These are phyloP conservation scores for Neelides sp. DNA, from an alignment of 1,140 invertebrate genomes.

Conservation along the genomic window DNA sequence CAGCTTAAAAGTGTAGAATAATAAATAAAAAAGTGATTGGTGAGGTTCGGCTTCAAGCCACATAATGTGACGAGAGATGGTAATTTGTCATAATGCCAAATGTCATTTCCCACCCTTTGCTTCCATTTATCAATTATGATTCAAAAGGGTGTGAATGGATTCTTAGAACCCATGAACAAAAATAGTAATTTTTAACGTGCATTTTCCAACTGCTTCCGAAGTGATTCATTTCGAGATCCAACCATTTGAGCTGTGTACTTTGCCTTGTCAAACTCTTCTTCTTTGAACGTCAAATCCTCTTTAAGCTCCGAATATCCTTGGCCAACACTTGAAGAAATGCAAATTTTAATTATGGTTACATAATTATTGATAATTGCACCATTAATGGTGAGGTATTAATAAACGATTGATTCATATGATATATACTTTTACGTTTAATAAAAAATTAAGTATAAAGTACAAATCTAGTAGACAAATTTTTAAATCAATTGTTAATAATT, in stretches of 20 bases:
- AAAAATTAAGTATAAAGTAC: neutral
- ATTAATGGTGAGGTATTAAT: too few relatives aligned
- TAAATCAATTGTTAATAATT: constrained; percentile 2
- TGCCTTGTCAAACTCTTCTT: constrained; percentile 35
- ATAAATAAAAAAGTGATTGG: too few relatives aligned
- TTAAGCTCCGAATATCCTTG: constrained; percentile 40
- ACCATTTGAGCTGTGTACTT: constrained; percentile 28
- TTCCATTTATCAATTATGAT: too few relatives aligned
- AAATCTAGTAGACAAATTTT: neutral
- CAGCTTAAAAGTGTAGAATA: neutral
- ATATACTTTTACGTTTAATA: constrained; percentile 3
- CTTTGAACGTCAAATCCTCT: constrained; percentile 45
- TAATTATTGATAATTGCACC: too few relatives aligned
- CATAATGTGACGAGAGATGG: too few relatives aligned
- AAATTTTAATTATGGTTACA: neutral
- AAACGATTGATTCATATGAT: neutral
- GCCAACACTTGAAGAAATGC: constrained; percentile 8
- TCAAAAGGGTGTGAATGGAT: too few relatives aligned
- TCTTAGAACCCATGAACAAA: neutral
- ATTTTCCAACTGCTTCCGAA: constrained; percentile 34
- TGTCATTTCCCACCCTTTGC: too few relatives aligned
- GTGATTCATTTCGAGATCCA: constrained; percentile 27
- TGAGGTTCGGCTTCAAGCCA: too few relatives aligned
- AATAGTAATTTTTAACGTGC: constrained; percentile 23
- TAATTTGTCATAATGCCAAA: too few relatives aligned